Evolutionary conservation across 2,113 vertebrate species (phyloP), one percentile per base, ranked within the genome.

Genomic region (Junco hyemalis): DNA sequence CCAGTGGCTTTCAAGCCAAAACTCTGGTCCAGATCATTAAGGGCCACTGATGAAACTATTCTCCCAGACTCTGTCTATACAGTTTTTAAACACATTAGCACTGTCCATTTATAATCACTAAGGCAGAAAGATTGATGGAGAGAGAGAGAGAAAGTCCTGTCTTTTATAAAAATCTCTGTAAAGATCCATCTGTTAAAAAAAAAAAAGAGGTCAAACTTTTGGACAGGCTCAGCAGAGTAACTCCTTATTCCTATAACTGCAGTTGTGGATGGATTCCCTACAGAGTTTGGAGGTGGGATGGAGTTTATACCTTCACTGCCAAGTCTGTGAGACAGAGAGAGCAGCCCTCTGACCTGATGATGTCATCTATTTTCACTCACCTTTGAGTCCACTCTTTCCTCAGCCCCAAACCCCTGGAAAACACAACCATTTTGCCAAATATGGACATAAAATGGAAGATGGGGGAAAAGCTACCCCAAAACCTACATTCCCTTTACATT

Each of bases 331-430:
- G 82, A 80, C 90, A 93, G 88, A 86, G 60, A 35, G 61, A 90
- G 25, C 51, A 59, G 36, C 40, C 4, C 17, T 29, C 44, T 94
- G 90, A 81, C 64, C 88, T 68, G 76, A 56, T 88, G 61, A 84
- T 69, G 80, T 93, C 8, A 88, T 94, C 56, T 94, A 50, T 96
- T 94, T 95, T 93, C 47, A 38, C 33, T 82, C 76, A 91, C 29
- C 63, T 94, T 87, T 80, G 42, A 88, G 93, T 93, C 33, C 17
- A 12, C 50, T 51, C 61, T 83, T 88, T 81, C 77, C 56, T 88
- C n/a, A 81, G n/a, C 40, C 64, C 83, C 21, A 51, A 88, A 78
- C 8, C 11, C 0, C 38, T 74, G 64, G 24, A 74, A 90, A 90
- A 78, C 28, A 56, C 14, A 48, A 48, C 11, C 1, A 3, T 83